Evolutionary conservation across 2,888 invertebrate genomes (phyloP).

Genomic region (Leptinotarsa haldemani): DNA sequence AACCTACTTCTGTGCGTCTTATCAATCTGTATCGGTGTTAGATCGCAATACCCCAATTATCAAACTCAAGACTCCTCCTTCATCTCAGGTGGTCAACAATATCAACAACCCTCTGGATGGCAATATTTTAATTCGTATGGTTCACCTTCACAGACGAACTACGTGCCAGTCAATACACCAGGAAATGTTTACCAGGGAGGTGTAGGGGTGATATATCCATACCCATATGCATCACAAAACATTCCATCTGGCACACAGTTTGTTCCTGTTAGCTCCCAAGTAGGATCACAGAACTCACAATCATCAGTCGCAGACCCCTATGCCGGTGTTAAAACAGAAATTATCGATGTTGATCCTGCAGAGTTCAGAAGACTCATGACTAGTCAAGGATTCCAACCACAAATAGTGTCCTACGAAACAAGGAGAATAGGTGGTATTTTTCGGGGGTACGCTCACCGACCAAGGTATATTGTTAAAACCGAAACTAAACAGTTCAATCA

Average conservation of each 20-base stretch:
- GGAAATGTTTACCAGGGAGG: conserved; percentile 6
- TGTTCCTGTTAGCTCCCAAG: background rate
- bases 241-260: background rate
- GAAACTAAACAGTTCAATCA: conserved; percentile 30
- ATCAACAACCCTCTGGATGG: background rate
- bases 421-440: background rate
- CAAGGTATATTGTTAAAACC: conserved; percentile 29
- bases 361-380: conserved; percentile 36
- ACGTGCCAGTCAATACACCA: background rate
- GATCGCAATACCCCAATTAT: conserved; percentile 6
- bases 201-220: background rate
- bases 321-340: conserved; percentile 51
- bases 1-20: background rate
- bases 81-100: background rate
- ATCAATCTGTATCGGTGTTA: background rate
- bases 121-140: background rate
- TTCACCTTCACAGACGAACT: background rate
- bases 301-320: conserved; percentile 41
- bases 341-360: conserved; percentile 51
- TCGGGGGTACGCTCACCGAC: background rate
- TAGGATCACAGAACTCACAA: background rate
- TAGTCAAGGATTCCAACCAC: conserved; percentile 18
- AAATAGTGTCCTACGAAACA: conserved; percentile 27
- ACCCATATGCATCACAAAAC: background rate
- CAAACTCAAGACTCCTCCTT: background rate